phyloP scores from a whole-genome alignment of 2,113 vertebrate genomes.

The Sciurus niger region DNA sequence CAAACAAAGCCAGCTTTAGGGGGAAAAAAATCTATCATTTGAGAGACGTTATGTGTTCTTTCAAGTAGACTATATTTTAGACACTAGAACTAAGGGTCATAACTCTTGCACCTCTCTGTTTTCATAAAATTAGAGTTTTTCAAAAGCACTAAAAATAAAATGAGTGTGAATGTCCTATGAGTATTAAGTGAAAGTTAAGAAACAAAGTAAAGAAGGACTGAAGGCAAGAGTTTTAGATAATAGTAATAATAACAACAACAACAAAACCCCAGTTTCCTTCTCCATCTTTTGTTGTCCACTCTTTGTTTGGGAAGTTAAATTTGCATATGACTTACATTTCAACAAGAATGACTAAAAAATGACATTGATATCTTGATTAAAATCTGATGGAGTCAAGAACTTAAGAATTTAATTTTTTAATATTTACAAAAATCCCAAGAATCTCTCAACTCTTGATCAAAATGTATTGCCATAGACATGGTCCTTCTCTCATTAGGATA shows the following conservation, averaged over 20 bases:
- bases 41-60: conserved; percentile 55
- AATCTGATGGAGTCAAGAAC: background rate
- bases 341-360: background rate
- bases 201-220: background rate
- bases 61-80: conserved; percentile 74
- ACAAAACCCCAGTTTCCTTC: background rate
- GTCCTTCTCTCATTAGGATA: background rate
- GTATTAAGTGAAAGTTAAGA: background rate
- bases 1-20: conserved; percentile 72
- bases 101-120: conserved; percentile 53
- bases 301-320: background rate
- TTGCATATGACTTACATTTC: background rate
- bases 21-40: conserved; percentile 64
- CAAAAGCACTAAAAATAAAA: conserved; percentile 74
- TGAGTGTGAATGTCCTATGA: conserved; percentile 26
- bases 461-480: background rate
- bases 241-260: background rate
- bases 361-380: background rate
- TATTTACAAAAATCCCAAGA: background rate
- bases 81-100: conserved; percentile 68
- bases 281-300: background rate
- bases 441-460: background rate
- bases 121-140: conserved; percentile 72
- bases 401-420: background rate
- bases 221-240: background rate